These are phyloP conservation scores for Rafetus swinhoei DNA, from an alignment of 2,113 vertebrate species.

Conservation along the genomic window DNA sequence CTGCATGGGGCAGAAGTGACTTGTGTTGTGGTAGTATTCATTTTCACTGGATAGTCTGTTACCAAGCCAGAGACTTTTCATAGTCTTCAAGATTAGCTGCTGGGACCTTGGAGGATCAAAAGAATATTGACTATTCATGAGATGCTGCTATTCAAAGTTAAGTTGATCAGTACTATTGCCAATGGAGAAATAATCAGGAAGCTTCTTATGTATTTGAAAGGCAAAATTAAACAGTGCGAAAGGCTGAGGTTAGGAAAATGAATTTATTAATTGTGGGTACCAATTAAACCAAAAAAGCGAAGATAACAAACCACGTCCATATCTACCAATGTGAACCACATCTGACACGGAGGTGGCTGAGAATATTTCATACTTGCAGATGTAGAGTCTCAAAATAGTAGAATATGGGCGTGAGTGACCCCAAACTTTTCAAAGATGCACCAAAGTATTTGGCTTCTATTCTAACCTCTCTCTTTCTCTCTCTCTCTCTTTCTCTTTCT, in stretches of 20 bases:
- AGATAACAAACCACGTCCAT: neutral
- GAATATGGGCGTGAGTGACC: neutral
- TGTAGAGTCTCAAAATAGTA: neutral
- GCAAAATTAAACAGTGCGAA: conserved; percentile 31
- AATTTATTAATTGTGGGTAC: neutral
- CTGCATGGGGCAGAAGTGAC: too few relatives aligned
- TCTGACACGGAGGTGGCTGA: neutral
- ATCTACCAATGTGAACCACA: neutral
- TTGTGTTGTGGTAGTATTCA: too few relatives aligned
- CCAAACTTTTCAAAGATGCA: neutral
- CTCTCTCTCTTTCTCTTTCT: too few relatives aligned
- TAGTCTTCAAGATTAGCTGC: conserved; percentile 39
- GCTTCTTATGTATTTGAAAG: neutral
- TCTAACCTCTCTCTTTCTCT: neutral
- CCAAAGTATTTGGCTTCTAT: neutral
- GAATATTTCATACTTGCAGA: neutral
- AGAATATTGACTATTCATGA: conserved; percentile 40
- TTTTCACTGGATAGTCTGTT: too few relatives aligned
- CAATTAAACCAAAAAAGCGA: neutral
- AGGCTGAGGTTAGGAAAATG: conserved; percentile 1
- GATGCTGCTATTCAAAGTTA: neutral
- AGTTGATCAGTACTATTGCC: neutral
- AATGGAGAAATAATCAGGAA: conserved; percentile 22
- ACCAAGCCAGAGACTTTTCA: neutral
- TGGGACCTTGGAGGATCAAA: conserved; percentile 35